phyloP scores from a whole-genome alignment of 1,140 invertebrate genomes.

The Periplaneta americana region DNA sequence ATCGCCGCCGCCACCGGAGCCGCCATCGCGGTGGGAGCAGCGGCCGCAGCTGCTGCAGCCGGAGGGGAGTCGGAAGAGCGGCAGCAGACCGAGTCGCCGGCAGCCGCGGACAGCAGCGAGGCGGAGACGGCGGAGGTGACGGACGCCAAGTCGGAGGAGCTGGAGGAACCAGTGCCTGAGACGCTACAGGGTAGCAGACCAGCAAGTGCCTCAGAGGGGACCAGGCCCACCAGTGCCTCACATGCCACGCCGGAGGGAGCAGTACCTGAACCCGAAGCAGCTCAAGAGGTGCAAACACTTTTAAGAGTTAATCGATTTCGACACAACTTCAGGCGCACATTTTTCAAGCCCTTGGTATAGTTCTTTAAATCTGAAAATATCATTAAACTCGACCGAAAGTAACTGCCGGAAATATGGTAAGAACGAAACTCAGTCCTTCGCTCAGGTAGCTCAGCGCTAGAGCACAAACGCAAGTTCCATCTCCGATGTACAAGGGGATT shows the following conservation, averaged over 20 bases:
- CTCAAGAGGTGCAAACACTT: no score
- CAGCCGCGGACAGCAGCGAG: background rate
- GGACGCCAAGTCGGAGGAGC: background rate
- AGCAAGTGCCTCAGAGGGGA: background rate
- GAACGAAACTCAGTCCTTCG: no score
- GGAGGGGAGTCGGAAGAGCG: background rate
- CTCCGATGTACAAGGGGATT: no score
- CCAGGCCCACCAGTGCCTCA: background rate
- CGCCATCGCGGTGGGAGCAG: conserved; percentile 15
- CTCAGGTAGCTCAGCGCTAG: no score
- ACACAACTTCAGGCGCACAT: no score
- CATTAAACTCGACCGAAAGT: no score
- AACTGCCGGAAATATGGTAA: no score
- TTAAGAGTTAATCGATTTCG: no score
- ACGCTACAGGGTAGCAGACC: background rate
- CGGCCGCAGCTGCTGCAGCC: conserved; percentile 16
- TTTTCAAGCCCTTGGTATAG: no score
- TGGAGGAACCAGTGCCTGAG: no score
- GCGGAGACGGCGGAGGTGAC: background rate
- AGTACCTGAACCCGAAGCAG: background rate
- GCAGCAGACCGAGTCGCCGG: background rate
- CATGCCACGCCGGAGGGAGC: background rate
- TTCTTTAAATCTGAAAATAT: no score
- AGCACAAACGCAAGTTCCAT: no score
- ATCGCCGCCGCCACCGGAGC: conserved; percentile 20